Evolutionary conservation across 2,888 invertebrate genomes (phyloP), one percentile per base, ranked within the genome.

Genomic region (Nemotelus nigrinus): DNA sequence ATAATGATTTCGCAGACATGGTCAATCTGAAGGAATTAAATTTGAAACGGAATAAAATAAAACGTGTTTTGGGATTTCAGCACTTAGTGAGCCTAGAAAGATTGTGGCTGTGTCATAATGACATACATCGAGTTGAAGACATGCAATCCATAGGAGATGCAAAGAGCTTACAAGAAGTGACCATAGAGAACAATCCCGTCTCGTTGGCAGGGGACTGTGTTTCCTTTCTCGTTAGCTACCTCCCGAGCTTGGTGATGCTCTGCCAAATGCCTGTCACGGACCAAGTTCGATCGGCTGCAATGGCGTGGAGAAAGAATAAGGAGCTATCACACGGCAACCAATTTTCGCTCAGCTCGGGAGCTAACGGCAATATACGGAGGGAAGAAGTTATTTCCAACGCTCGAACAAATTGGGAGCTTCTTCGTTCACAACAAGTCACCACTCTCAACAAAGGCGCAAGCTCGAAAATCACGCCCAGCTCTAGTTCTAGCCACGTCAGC

Each of bases 301-400:
- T 92, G 90, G 92, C 93, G 8, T 95, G 95, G 95, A 89, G 94
- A 71, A 89, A 90, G 79, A 93, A 92, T 81, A 94, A 94, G 85
- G 95, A 94, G 85, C 90, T 91, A 63, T 89, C 90, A 0, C 89
- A 90, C 79, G 89, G 89, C 77, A 90, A 89, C 80, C 81, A 82
- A 58, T 83, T 83, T 1, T 83, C 84, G 39, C 82, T 84, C 5
- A 89, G 89, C 58, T 88, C 89, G 65, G 90, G 91, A 81, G 89
- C 90, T 8, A 86, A 84, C 76, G 86, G 84, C 79, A 85, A 82
- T 78, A 92, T 92, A 55, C 89, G 92, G 0, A 89, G 94, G n/a
- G 94, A 95, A 85, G 94, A 95, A 85, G 92, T 94, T 2, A 95
- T 95, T 80, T 93, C 94, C 58, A 95, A 95, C 84, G 95, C 95